Evolutionary conservation across 2,113 vertebrate species (phyloP).

Genomic region (Oreotragus oreotragus): DNA sequence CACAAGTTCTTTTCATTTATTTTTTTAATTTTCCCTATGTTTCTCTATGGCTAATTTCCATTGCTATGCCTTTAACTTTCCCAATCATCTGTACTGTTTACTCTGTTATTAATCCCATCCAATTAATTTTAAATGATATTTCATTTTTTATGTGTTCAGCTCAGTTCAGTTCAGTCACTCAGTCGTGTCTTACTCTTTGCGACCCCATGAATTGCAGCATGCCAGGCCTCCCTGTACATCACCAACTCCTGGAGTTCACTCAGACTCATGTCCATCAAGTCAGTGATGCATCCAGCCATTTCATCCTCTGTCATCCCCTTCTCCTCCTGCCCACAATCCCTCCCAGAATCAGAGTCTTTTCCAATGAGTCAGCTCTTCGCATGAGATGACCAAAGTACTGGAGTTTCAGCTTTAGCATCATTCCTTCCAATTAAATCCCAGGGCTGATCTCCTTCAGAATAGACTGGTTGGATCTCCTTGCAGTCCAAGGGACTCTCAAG

Average conservation of each 20-base stretch:
- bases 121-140: not conserved
- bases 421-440: too few relatives aligned
- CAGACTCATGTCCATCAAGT: not conserved
- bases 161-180: not conserved
- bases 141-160: not conserved
- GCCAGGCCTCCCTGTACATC: accelerated
- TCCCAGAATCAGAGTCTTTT: not conserved
- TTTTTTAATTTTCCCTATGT: not conserved
- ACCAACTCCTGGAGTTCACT: accelerated
- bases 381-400: too few relatives aligned
- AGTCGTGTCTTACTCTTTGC: accelerated
- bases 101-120: not conserved
- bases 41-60: not conserved
- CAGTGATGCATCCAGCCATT: not conserved
- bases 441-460: too few relatives aligned
- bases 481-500: too few relatives aligned
- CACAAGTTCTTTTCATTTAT: not conserved
- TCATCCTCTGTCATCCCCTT: accelerated
- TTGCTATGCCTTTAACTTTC: not conserved
- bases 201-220: accelerated
- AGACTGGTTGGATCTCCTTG: too few relatives aligned
- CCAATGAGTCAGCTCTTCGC: not conserved
- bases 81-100: not conserved
- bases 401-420: too few relatives aligned
- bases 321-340: not conserved